Evolutionary conservation across 2,888 invertebrate genomes (phyloP).

Genomic region (Hirtodrosophila cameraria): DNA sequence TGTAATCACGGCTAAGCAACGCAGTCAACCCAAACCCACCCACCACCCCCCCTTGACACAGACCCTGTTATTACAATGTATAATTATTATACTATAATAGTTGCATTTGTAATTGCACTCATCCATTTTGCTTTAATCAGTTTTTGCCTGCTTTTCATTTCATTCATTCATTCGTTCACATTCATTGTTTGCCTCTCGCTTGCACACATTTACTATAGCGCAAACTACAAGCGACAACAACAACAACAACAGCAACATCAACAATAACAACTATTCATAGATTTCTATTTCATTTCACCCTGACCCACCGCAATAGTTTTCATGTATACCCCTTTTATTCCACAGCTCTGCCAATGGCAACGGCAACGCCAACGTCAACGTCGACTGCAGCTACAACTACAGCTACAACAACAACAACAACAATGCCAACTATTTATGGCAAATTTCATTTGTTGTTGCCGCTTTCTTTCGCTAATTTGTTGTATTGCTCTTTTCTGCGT

Average conservation of each 20-base stretch:
- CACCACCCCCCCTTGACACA: too few species aligned
- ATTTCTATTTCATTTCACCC: conserved; percentile 78
- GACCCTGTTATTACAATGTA: conserved; percentile 27
- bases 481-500: conserved; percentile 12
- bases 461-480: conserved; percentile 60
- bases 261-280: conserved; percentile 65
- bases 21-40: not conserved
- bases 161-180: conserved; percentile 40
- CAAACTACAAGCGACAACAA: conserved; percentile 30
- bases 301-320: conserved; percentile 80
- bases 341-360: conserved; percentile 2
- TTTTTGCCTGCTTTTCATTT: conserved; percentile 29
- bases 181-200: conserved; percentile 23
- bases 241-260: too few species aligned
- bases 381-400: conserved; percentile 45
- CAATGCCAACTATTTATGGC: conserved; percentile 73
- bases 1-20: conserved; percentile 15
- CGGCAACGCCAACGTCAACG: not conserved
- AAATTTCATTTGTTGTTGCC: conserved; percentile 48
- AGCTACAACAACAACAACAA: conserved; percentile 29
- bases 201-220: conserved; percentile 6
- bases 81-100: conserved; percentile 7
- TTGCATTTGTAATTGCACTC: conserved; percentile 52
- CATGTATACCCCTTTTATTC: conserved; percentile 59
- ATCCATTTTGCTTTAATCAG: conserved; percentile 59